Evolutionary conservation across 2,113 vertebrate genomes (phyloP).

Genomic region (Pseudorhombus dupliciocellatus): DNA sequence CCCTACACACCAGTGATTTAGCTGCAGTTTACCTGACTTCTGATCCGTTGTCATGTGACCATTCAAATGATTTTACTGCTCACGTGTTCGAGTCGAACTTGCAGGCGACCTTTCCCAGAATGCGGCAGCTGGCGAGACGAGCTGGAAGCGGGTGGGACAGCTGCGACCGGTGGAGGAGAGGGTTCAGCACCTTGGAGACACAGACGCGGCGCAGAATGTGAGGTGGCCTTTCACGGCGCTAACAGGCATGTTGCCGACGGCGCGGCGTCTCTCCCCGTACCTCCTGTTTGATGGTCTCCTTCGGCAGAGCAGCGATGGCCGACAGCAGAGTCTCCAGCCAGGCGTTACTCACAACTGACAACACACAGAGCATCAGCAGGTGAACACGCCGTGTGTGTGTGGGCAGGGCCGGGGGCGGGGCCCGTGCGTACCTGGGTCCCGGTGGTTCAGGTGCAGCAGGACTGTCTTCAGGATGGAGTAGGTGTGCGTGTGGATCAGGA

Average conservation of each 20-base stretch:
- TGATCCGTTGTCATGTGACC: background rate
- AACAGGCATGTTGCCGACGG: background rate
- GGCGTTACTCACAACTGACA: constrained; percentile 90
- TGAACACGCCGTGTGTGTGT: no score
- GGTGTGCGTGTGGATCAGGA: constrained; percentile 90
- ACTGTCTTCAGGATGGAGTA: constrained; percentile 93
- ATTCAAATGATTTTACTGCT: constrained; percentile 56
- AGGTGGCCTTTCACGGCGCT: background rate
- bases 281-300: constrained; percentile 93
- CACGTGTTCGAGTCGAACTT: constrained; percentile 92
- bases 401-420: no score
- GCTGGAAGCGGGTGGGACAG: constrained; percentile 90
- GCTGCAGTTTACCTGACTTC: background rate
- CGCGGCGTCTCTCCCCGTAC: constrained; percentile 65
- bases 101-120: constrained; percentile 90
- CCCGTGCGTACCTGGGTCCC: constrained; percentile 80
- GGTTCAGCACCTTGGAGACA: constrained; percentile 87
- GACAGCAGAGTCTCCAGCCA: constrained; percentile 94
- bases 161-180: constrained; percentile 91
- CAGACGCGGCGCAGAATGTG: background rate
- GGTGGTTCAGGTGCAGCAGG: constrained; percentile 90
- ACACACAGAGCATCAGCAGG: background rate
- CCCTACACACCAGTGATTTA: no score
- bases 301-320: constrained; percentile 90
- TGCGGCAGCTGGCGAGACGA: constrained; percentile 91